Percentiles rank a stretch among this genome's conserved stretches.
phyloP scores from a whole-genome alignment of 2,888 invertebrate genomes.

The Rhorus exstirpatorius region DNA sequence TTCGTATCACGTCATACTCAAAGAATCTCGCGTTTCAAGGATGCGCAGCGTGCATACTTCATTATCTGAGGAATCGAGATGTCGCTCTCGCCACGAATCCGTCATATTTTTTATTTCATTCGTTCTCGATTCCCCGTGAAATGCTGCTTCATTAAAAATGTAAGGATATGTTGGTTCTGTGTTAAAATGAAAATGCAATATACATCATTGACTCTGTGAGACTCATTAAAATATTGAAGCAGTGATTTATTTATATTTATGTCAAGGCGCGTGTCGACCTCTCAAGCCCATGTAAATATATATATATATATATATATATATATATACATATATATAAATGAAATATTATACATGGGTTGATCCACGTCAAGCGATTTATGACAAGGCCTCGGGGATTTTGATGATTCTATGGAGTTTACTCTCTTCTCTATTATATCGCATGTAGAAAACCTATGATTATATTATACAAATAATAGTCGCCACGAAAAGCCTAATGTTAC shows the following conservation, averaged over 20 bases:
- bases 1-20: slow-evolving; percentile 5
- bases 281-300: background rate
- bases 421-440: no score
- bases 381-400: no score
- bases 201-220: background rate
- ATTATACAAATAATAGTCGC: no score
- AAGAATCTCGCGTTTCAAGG: background rate
- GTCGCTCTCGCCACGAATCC: background rate
- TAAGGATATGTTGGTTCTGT: background rate
- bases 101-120: no score
- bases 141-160: background rate
- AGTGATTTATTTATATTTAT: slow-evolving; percentile 4
- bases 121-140: no score
- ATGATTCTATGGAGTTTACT: no score
- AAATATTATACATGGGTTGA: no score
- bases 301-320: no score
- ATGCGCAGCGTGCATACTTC: background rate
- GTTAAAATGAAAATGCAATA: background rate
- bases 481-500: no score
- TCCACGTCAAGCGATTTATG: no score
- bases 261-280: background rate
- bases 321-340: no score
- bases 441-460: no score
- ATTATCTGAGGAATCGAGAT: background rate
- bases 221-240: slow-evolving; percentile 25